Evolutionary conservation across 1,140 invertebrate species (phyloP).

Genomic region (Ceratitis capitata): DNA sequence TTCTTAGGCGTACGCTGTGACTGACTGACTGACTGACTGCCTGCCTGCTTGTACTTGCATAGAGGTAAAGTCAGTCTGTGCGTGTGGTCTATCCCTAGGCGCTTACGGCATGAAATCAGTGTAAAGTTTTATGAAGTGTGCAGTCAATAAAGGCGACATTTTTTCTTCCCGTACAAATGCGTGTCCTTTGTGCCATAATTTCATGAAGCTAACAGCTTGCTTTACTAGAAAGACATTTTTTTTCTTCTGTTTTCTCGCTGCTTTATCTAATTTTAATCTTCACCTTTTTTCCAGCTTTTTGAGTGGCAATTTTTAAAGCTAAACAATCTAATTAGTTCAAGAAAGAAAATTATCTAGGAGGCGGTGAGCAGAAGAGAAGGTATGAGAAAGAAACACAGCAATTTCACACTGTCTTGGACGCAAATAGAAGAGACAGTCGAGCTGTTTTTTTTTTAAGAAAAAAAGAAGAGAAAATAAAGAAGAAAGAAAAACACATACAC

Average conservation of each 20-base stretch:
- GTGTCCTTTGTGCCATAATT: not conserved
- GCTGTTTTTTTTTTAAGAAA: not conserved
- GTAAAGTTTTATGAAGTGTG: constrained; percentile 30
- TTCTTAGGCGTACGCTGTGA: not conserved
- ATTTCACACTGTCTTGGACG: constrained; percentile 20
- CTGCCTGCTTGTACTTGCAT: not conserved
- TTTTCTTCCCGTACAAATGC: too few species aligned
- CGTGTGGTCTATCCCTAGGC: constrained; percentile 4
- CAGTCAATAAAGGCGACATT: constrained; percentile 26
- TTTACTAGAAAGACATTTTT: not conserved
- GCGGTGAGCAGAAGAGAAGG: too few species aligned
- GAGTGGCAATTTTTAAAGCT: not conserved
- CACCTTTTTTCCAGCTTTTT: not conserved
- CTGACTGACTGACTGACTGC: too few species aligned
- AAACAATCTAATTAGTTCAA: constrained; percentile 17
- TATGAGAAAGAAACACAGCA: constrained; percentile 22
- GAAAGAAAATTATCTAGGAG: not conserved
- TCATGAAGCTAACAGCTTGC: not conserved
- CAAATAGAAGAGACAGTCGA: not conserved
- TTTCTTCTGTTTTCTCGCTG: not conserved
- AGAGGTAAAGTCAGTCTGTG: not conserved
- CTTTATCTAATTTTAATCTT: not conserved
- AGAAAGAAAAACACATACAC: not conserved
- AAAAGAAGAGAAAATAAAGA: not conserved
- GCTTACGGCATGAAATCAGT: not conserved